phyloP scores from a whole-genome alignment of 2,888 invertebrate genomes.

The Willowsia nigromaculata region DNA sequence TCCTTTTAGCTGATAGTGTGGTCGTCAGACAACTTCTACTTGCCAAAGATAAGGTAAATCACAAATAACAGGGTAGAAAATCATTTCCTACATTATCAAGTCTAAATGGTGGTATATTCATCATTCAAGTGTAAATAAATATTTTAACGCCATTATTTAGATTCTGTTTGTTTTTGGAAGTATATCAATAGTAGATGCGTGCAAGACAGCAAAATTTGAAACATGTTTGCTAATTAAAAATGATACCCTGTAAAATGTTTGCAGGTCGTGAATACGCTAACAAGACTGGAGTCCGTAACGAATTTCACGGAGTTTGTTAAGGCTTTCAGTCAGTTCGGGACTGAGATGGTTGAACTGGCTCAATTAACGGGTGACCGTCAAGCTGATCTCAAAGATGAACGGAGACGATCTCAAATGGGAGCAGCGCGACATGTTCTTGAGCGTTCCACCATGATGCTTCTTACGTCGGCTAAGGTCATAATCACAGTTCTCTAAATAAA shows the following conservation, averaged over 20 bases:
- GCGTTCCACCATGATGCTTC: slow-evolving; percentile 96
- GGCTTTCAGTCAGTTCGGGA: slow-evolving; percentile 98
- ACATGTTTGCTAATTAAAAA: background rate
- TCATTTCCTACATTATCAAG: background rate
- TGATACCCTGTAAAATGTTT: slow-evolving; percentile 57
- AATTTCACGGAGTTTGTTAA: slow-evolving; percentile 97
- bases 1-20: slow-evolving; percentile 97
- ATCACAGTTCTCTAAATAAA: background rate
- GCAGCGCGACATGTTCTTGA: slow-evolving; percentile 97
- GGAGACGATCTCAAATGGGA: slow-evolving; percentile 96
- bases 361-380: slow-evolving; percentile 91
- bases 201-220: too few species aligned
- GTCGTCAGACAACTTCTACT: slow-evolving; percentile 97
- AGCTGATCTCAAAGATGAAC: slow-evolving; percentile 95
- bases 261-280: slow-evolving; percentile 89
- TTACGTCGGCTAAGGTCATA: slow-evolving; percentile 97
- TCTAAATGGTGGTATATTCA: too few species aligned
- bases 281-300: slow-evolving; percentile 91
- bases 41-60: slow-evolving; percentile 94
- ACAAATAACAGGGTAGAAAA: background rate
- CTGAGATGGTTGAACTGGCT: slow-evolving; percentile 99
- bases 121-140: too few species aligned
- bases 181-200: too few species aligned
- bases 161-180: background rate
- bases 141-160: too few species aligned